Conservation (phyloP, 1,140 invertebrate genomes). For the Sipha flava region DNA sequence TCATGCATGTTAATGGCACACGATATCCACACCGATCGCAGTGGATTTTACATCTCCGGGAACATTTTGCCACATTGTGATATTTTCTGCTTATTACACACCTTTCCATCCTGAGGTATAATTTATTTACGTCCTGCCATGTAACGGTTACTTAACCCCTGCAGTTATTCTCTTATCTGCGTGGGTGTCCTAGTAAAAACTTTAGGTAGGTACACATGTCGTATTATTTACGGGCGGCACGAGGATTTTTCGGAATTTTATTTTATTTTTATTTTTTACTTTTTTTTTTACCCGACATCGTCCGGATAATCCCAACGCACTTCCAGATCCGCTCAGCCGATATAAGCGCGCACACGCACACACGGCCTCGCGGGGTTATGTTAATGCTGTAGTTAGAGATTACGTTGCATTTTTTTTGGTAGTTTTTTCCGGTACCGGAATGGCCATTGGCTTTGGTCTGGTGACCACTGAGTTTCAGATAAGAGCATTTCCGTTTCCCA, state of each 20-base stretch:
- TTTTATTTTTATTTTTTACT: neutral
- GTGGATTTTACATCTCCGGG: no score
- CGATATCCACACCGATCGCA: no score
- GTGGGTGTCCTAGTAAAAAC: neutral
- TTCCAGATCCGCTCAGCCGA: neutral
- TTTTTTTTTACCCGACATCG: neutral
- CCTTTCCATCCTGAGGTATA: neutral
- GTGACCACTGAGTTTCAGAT: neutral
- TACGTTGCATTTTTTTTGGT: neutral
- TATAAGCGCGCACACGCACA: neutral
- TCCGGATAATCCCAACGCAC: neutral
- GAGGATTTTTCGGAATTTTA: neutral
- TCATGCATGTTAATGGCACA: no score
- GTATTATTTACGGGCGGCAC: neutral
- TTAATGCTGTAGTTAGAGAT: neutral
- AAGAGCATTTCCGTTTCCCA: constrained; percentile 12
- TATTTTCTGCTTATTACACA: constrained; percentile 1
- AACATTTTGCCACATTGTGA: neutral
- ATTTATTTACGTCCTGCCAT: neutral
- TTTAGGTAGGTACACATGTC: neutral
- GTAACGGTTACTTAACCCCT: neutral
- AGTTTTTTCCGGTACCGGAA: neutral
- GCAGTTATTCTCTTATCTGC: constrained; percentile 7
- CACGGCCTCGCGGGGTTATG: neutral
- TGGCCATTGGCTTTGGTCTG: neutral